phyloP scores from a whole-genome alignment of 1,140 invertebrate species.

The Berghia stephanieae region DNA sequence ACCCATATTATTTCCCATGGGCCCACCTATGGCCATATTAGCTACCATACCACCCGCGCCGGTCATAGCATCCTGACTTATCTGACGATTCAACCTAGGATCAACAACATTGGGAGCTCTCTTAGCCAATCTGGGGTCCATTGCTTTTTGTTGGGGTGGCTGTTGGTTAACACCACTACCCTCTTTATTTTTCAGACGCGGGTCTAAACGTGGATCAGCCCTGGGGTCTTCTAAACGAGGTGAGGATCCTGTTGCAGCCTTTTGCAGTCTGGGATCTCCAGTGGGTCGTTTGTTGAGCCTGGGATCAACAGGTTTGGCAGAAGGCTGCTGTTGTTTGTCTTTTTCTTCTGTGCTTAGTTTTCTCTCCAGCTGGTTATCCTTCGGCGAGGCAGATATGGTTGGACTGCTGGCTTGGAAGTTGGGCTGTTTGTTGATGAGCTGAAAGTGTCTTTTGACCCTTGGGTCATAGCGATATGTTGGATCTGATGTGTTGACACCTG shows the following conservation, averaged over 20 bases:
- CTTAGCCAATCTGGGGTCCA: constrained; percentile 30
- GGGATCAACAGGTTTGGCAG: constrained; percentile 16
- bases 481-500: constrained; percentile 46
- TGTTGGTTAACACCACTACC: not conserved
- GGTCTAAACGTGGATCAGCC: too few species aligned
- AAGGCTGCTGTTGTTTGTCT: constrained; percentile 19
- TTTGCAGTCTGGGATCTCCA: not conserved
- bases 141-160: too few species aligned
- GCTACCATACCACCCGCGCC: too few species aligned
- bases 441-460: constrained; percentile 41
- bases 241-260: not conserved
- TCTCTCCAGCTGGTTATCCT: not conserved
- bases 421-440: constrained; percentile 9
- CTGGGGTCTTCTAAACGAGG: too few species aligned
- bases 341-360: constrained; percentile 18
- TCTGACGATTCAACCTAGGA: constrained; percentile 20
- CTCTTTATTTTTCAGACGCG: not conserved
- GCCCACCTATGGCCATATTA: too few species aligned
- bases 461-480: constrained; percentile 50
- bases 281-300: constrained; percentile 27
- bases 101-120: not conserved
- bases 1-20: too few species aligned
- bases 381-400: too few species aligned
- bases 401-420: too few species aligned
- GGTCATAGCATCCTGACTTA: constrained; percentile 14